phyloP scores from a whole-genome alignment of 1,140 invertebrate genomes.

The Trichonephila clavipes region DNA sequence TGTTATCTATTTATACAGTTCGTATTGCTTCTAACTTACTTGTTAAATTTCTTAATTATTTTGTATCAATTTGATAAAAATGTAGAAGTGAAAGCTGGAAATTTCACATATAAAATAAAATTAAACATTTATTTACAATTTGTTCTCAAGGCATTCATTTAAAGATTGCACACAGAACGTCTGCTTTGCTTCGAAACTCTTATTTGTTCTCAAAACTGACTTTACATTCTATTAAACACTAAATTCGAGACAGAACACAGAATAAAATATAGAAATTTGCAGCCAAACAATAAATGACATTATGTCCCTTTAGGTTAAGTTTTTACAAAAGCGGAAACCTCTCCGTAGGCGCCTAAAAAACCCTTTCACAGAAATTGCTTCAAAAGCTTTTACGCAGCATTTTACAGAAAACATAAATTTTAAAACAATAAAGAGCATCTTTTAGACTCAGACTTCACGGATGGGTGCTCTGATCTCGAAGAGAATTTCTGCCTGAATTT shows the following conservation, averaged over 20 bases:
- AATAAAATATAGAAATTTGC: not conserved
- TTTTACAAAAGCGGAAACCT: not conserved
- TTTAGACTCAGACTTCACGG: constrained; percentile 8
- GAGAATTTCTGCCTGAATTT: not conserved
- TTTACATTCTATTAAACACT: not conserved
- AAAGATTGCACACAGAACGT: no score
- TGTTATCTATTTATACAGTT: no score
- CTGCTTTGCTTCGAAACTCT: no score
- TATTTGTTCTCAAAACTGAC: not conserved
- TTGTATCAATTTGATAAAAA: no score
- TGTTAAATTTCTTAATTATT: no score
- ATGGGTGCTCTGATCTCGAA: not conserved
- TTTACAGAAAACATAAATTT: constrained; percentile 14
- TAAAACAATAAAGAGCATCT: not conserved
- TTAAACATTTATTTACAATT: no score
- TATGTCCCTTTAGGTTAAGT: not conserved
- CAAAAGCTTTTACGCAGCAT: not conserved
- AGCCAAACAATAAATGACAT: not conserved
- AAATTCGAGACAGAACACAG: not conserved
- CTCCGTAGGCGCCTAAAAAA: not conserved
- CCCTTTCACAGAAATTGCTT: not conserved
- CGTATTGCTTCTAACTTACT: no score
- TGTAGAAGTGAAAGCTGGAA: no score
- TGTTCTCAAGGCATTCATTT: no score
- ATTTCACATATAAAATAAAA: no score